These are phyloP conservation scores for Asbolus verrucosus DNA, from an alignment of 1,140 invertebrate genomes.

Conservation along the genomic window DNA sequence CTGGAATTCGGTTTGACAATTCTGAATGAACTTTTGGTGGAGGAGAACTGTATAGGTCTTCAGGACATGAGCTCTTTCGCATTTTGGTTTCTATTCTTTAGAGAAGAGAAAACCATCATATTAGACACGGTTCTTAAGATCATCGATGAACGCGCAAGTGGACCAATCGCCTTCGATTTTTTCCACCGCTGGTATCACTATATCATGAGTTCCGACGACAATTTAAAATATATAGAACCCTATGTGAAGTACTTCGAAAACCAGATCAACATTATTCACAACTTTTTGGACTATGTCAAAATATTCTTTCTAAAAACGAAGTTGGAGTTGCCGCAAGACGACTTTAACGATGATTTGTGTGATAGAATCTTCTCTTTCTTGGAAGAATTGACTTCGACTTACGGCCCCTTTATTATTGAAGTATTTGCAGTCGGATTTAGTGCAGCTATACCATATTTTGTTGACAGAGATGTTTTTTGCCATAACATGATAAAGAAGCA, in stretches of 20 bases:
- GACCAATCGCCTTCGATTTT: not conserved
- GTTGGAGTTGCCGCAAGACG: not conserved
- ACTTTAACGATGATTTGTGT: not conserved
- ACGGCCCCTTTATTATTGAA: not conserved
- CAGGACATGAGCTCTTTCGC: not conserved
- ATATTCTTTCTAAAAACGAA: not conserved
- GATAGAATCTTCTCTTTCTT: not conserved
- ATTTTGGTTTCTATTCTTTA: not conserved
- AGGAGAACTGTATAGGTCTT: not conserved
- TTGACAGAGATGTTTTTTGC: not conserved
- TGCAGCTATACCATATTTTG: not conserved
- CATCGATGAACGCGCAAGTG: not conserved
- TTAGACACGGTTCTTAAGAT: not conserved
- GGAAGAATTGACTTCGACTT: not conserved
- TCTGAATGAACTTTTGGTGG: not conserved
- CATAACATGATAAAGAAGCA: not conserved
- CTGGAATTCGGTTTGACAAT: not conserved
- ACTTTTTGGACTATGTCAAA: conserved; percentile 6
- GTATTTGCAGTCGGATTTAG: not conserved
- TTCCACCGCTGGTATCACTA: not conserved
- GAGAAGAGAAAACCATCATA: not conserved
- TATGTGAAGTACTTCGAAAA: not conserved
- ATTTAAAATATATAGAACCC: not conserved
- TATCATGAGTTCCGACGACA: not conserved
- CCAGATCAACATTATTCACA: not conserved